Percentiles rank a stretch among this genome's conserved stretches.
Evolutionary conservation across 92 coral and sea anemone species (phyloP).

Genomic region (Phenganax stokvisi): DNA sequence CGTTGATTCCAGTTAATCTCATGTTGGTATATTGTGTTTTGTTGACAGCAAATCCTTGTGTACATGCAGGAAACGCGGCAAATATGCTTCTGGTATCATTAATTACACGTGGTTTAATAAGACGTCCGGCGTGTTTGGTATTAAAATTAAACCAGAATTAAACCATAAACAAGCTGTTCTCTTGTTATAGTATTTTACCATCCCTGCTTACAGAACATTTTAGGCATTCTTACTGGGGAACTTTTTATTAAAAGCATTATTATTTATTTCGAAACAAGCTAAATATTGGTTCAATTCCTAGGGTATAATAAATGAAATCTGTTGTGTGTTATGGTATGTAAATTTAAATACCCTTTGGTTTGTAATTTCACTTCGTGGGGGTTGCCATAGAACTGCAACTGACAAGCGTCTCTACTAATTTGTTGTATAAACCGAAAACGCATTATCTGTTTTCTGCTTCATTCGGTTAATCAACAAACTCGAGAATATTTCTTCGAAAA

Average conservation of each 20-base stretch:
- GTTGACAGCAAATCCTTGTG: not conserved
- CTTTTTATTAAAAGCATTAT: not conserved
- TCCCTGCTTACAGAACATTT: not conserved
- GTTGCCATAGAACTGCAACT: conserved; percentile 1
- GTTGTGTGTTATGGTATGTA: conserved; percentile 34
- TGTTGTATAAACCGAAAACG: not conserved
- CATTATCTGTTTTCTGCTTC: not conserved
- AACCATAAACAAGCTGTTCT: not conserved
- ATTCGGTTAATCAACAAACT: not conserved
- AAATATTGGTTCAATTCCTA: not conserved
- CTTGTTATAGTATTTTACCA: not conserved
- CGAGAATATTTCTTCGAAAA: not conserved
- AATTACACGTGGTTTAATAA: conserved; percentile 16
- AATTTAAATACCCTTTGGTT: conserved; percentile 11
- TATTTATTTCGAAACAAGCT: not conserved
- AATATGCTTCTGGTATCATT: not conserved
- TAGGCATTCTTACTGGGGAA: not conserved
- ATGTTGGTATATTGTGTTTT: not conserved
- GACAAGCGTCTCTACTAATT: conserved; percentile 18
- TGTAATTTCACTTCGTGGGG: not conserved
- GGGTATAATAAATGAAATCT: conserved; percentile 1
- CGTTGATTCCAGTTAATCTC: too few species aligned
- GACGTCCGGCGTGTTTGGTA: conserved; percentile 2
- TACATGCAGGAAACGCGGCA: not conserved
- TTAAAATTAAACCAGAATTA: conserved; percentile 10